These are phyloP conservation scores for Agapornis roseicollis DNA, from an alignment of 2,113 vertebrate species.

Conservation along the genomic window DNA sequence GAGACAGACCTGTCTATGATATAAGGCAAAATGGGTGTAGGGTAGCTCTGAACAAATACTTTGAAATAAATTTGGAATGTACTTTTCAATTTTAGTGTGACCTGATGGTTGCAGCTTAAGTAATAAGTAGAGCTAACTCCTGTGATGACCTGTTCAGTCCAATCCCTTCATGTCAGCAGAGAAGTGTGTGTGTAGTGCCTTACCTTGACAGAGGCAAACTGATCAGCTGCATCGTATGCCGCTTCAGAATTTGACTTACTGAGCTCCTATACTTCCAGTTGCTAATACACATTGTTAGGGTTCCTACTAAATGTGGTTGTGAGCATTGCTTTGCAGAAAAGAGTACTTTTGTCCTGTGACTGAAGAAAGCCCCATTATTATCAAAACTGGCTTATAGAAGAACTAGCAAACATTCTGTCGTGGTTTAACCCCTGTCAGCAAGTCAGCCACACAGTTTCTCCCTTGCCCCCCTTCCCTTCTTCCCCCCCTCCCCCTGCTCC, in stretches of 20 bases:
- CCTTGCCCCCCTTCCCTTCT: no score
- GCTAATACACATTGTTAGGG: background rate
- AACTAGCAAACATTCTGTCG: background rate
- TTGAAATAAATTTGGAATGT: background rate
- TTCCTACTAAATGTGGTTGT: accelerated
- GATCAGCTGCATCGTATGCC: background rate
- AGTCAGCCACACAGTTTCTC: no score
- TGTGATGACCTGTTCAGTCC: background rate
- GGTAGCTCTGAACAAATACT: background rate
- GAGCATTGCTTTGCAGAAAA: background rate
- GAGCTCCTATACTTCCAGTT: background rate
- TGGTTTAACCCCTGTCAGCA: no score
- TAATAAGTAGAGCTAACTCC: conserved; percentile 5
- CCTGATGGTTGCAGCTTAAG: background rate
- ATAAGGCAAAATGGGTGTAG: background rate
- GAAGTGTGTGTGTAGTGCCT: background rate
- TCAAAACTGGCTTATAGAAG: background rate
- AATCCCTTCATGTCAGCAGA: background rate
- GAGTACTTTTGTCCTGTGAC: background rate
- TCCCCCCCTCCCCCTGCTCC: no score
- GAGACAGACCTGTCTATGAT: background rate
- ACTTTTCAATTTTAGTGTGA: background rate
- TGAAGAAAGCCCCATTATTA: background rate
- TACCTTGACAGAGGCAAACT: background rate
- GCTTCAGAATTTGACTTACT: background rate